A percentile compares a stretch with the other conserved stretches of the same genome.
These are phyloP conservation scores for Protosalanx chinensis DNA, from an alignment of 2,797 vertebrate species.

Conservation along the genomic window DNA sequence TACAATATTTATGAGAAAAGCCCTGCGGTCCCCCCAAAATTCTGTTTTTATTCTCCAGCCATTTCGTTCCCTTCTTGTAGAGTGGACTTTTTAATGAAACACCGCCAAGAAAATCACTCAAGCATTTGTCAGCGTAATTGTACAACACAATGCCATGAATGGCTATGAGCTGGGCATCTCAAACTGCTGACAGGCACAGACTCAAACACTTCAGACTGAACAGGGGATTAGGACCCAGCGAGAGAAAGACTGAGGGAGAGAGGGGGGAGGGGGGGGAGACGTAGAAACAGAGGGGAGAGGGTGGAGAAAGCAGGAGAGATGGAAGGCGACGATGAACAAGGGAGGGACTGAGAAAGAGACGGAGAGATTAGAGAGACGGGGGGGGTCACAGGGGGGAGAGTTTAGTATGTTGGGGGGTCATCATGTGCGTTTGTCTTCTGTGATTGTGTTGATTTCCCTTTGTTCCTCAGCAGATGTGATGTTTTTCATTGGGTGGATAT, in stretches of 20 bases:
- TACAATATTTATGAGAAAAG: conserved; percentile 78
- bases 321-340: not conserved
- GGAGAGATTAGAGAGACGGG: conserved; percentile 14
- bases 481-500: conserved; percentile 61
- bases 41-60: conserved; percentile 66
- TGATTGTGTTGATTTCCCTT: conserved; percentile 39
- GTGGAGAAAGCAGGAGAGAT: not conserved
- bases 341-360: not conserved
- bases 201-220: conserved; percentile 68
- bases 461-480: conserved; percentile 49
- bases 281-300: conserved; percentile 31
- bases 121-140: conserved; percentile 82
- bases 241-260: conserved; percentile 43
- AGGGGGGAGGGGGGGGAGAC: conserved; percentile 39
- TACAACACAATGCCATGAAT: conserved; percentile 81
- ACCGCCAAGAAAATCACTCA: conserved; percentile 77
- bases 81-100: conserved; percentile 72
- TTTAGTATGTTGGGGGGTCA: not conserved
- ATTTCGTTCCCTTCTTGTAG: conserved; percentile 60
- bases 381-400: conserved; percentile 10
- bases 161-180: conserved; percentile 74
- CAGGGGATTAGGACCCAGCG: conserved; percentile 65
- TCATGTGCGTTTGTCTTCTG: conserved; percentile 3
- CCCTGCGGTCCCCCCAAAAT: conserved; percentile 59
- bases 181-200: conserved; percentile 73